Evolutionary conservation across 2,888 invertebrate species (phyloP), one percentile per base, ranked within the genome.

Genomic region (Conus canariensis): DNA sequence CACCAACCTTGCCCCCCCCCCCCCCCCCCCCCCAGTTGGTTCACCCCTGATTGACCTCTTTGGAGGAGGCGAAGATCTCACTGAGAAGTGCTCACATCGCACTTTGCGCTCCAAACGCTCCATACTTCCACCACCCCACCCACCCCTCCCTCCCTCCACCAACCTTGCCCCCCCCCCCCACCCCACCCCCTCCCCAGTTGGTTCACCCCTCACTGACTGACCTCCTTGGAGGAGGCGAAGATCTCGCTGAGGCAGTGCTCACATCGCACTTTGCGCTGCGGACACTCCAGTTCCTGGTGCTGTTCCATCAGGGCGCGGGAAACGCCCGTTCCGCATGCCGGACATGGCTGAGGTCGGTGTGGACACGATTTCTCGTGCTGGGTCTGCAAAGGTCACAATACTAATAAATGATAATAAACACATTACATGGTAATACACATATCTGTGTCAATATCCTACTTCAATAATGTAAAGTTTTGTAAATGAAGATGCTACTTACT

Each of bases 261-360:
- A 89, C 94, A 94, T 12, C 59, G 86, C 2, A 93, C 90, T 12
- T 88, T 90, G 30, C 94, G 88, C 87, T 93, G 90, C 25, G 92
- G 90, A 91, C 94, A 94, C 1, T 93, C 92, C n/a, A 90, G 92
- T 56, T 88, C 91, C 89, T 90, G 89, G 87, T 94, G 94, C 12
- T 93, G 91, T 6, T 92, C 92, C 56, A 93, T 82, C 12, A 91
- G 89, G 0, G 89, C 90, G 7, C 90, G 80, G 7, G 92, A 77
- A 12, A 94, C 90, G 12, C 88, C 25, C 12, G 88, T 77, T 1
- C 92, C 90, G 91, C 94, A 94, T 14, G 90, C 90, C 1, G 91
- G 87, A 87, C 94, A 94, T 0, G 92, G 92, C 58, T 90, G 56
- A 19, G 91, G 91, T 30, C 89, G 85, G 87, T 91, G 93, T 12